Percentiles rank a stretch among this genome's conserved stretches.
phyloP scores from a whole-genome alignment of 2,888 invertebrate genomes.

The Globia sparganii region DNA sequence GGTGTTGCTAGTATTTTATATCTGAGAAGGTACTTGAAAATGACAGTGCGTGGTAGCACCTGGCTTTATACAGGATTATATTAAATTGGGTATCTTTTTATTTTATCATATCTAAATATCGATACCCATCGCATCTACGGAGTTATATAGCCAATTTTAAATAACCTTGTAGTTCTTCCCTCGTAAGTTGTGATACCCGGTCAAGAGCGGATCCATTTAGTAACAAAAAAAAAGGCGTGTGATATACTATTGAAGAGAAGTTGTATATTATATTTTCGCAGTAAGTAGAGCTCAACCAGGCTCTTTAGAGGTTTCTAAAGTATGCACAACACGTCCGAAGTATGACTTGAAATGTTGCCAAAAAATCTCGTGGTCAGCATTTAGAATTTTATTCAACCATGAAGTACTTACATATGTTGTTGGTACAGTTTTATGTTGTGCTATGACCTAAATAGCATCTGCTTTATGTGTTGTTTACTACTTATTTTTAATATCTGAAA shows the following conservation, averaged over 20 bases:
- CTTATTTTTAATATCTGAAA: too few relatives aligned
- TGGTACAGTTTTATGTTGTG: conserved; percentile 14
- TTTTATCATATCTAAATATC: background rate
- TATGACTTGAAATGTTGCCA: conserved; percentile 58
- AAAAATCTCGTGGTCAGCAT: conserved; percentile 62
- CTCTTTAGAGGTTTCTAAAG: conserved; percentile 33
- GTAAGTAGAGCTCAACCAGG: conserved; percentile 34
- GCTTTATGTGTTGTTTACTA: too few relatives aligned
- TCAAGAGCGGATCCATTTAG: too few relatives aligned
- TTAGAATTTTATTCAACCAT: conserved; percentile 52
- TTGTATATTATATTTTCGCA: background rate
- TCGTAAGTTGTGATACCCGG: too few relatives aligned
- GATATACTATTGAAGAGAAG: background rate
- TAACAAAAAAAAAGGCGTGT: too few relatives aligned
- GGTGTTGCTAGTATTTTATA: too few relatives aligned
- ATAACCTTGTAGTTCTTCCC: background rate
- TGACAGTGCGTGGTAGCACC: background rate
- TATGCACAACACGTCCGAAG: conserved; percentile 45
- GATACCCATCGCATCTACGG: too few relatives aligned
- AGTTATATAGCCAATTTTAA: background rate
- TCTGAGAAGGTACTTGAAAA: background rate
- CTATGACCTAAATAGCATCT: conserved; percentile 5
- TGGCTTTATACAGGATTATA: background rate
- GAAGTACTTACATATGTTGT: conserved; percentile 30
- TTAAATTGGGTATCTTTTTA: background rate